These are phyloP conservation scores for Pangasianodon hypophthalmus DNA, from an alignment of 2,113 vertebrate species.

Conservation along the genomic window DNA sequence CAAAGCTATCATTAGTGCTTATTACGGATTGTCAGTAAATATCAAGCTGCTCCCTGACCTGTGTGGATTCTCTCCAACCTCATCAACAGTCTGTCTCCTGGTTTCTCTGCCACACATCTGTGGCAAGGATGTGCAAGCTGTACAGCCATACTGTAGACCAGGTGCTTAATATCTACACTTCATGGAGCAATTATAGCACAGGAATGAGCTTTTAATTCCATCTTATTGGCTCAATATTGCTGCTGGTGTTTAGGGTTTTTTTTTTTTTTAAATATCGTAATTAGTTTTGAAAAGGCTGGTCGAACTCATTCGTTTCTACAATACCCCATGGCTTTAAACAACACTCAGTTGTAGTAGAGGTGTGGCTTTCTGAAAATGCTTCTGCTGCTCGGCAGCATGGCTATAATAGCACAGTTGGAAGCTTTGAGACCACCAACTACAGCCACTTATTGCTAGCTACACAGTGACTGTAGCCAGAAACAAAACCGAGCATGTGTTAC, in stretches of 20 bases:
- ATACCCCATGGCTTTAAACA: conserved; percentile 57
- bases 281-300: conserved; percentile 61
- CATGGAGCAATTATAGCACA: conserved; percentile 51
- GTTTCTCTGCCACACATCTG: conserved; percentile 39
- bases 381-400: conserved; percentile 2
- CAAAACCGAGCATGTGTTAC: conserved; percentile 7
- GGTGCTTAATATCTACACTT: conserved; percentile 54
- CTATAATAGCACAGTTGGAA: conserved; percentile 42
- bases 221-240: conserved; percentile 57
- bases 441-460: conserved; percentile 20
- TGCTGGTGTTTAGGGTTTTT: conserved; percentile 50
- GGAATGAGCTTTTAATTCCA: conserved; percentile 58
- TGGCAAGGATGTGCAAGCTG: conserved; percentile 18
- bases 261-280: conserved; percentile 54
- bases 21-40: conserved; percentile 36
- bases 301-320: conserved; percentile 55
- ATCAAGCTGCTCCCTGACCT: conserved; percentile 39
- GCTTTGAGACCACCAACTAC: conserved; percentile 36
- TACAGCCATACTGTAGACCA: conserved; percentile 45
- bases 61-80: conserved; percentile 26
- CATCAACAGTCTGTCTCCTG: conserved; percentile 9
- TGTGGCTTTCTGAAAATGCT: conserved; percentile 47
- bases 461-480: conserved; percentile 32
- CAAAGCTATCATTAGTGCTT: conserved; percentile 50
- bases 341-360: conserved; percentile 35